These are phyloP conservation scores for Ispidina lecontei DNA, from an alignment of 2,797 vertebrate genomes.

Conservation along the genomic window DNA sequence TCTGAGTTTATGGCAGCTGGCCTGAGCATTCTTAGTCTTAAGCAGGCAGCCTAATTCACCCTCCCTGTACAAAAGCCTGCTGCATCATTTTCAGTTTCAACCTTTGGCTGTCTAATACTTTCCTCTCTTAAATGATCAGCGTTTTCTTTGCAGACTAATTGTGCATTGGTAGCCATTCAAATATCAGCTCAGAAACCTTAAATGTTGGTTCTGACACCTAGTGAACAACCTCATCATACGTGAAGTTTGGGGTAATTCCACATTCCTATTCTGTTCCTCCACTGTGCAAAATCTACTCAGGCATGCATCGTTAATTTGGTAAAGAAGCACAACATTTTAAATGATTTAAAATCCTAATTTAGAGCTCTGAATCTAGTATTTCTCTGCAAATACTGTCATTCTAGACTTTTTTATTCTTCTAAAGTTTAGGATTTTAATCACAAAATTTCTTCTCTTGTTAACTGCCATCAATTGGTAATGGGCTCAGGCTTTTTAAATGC, in stretches of 20 bases:
- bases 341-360: conserved; percentile 53
- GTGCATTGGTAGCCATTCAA: background rate
- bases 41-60: background rate
- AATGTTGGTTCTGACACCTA: background rate
- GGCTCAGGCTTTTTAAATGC: conserved; percentile 46
- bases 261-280: background rate
- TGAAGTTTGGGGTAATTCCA: background rate
- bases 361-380: conserved; percentile 8
- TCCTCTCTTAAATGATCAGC: conserved; percentile 11
- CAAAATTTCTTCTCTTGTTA: conserved; percentile 38
- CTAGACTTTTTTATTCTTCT: background rate
- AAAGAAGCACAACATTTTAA: conserved; percentile 44
- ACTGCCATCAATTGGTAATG: conserved; percentile 22
- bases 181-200: conserved; percentile 33
- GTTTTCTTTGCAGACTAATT: background rate
- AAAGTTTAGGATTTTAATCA: conserved; percentile 54
- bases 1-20: conserved; percentile 39
- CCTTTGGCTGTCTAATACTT: conserved; percentile 32
- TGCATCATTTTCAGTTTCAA: conserved; percentile 32
- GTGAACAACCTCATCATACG: background rate
- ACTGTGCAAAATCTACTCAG: conserved; percentile 28
- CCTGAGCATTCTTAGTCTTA: conserved; percentile 1
- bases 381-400: conserved; percentile 1
- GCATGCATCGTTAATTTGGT: conserved; percentile 43
- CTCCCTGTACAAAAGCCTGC: background rate